phyloP scores from a whole-genome alignment of 2,113 vertebrate genomes.

The Xerus inauris region DNA sequence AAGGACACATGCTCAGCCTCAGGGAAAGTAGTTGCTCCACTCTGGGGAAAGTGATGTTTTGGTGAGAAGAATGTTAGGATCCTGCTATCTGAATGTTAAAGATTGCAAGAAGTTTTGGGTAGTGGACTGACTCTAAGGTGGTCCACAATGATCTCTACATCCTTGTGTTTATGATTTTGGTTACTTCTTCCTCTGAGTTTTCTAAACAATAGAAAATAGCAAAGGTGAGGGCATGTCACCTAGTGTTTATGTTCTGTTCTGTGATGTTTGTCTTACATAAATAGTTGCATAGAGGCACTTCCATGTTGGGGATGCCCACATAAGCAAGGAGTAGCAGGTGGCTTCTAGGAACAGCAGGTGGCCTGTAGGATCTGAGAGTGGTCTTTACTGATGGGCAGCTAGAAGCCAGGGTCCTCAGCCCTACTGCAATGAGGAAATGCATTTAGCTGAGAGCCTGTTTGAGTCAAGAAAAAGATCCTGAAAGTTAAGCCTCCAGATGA shows the following conservation, averaged over 20 bases:
- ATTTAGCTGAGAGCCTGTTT: too few species aligned
- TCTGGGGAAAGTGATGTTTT: background rate
- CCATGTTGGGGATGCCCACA: background rate
- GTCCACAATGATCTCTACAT: fast-evolving
- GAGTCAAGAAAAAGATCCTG: background rate
- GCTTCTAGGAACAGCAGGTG: background rate
- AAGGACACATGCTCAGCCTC: background rate
- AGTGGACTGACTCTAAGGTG: background rate
- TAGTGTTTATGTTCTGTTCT: background rate
- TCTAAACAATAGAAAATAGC: background rate
- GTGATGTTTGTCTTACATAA: background rate
- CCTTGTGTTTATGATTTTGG: background rate
- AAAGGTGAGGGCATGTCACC: background rate
- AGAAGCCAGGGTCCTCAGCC: background rate
- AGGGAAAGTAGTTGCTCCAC: background rate
- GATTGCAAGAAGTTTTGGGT: background rate
- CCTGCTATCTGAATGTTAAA: background rate
- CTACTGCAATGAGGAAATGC: background rate
- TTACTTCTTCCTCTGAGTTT: background rate
- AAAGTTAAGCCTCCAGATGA: background rate
- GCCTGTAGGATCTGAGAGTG: background rate
- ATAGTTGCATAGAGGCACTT: background rate
- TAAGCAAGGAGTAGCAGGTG: background rate
- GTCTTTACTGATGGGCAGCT: background rate
- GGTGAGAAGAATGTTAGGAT: background rate